Evolutionary conservation across 1,140 invertebrate species (phyloP), one percentile per base, ranked within the genome.

Genomic region (Pectinophora gossypiella): DNA sequence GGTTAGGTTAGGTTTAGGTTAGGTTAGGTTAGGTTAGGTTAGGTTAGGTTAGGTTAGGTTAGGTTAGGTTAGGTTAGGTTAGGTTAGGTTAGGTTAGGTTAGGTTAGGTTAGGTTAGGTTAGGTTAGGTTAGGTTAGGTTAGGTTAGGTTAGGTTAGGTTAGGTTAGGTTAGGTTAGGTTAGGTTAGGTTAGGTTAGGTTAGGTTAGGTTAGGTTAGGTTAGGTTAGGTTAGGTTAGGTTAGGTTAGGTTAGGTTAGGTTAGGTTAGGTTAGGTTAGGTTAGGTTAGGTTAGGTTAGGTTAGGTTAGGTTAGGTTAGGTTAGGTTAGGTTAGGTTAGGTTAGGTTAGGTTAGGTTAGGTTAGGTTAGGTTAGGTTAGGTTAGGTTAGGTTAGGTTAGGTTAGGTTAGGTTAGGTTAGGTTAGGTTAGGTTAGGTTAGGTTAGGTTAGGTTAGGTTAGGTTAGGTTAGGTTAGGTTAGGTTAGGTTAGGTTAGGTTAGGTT

Each of bases 271-370:
- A 56, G 59, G 59, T 56, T 56, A 56, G 54, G 50, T 61, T 56
- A 56, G 53, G 50, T 58, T 58, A 50, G 59, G 51, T 49, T 54
- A 54, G 55, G 51, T 58, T 61, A 54, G 57, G 58, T 58, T 53
- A 56, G 50, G 58, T 56, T 55, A 48, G 49, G 60, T 55, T 49
- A 56, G 57, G 52, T 51, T 56, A 50, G 59, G 59, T 54, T 59
- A 58, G 61, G 57, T 64, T 64, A 64, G 61, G 61, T 64, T 64
- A 64, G 61, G 61, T 60, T 60, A 51, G 60, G 56, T 59, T 55
- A 55, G 50, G 48, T 52, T 47, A 49, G 50, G 56, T 62, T 57
- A 59, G 51, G 51, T 54, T 48, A 55, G 54, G 50, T 58, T 56
- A 61, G 54, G 54, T 69, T 56, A 57, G 58, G 58, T 57, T 51